phyloP scores from a whole-genome alignment of 2,888 invertebrate genomes.

The Pogonocherus hispidulus region DNA sequence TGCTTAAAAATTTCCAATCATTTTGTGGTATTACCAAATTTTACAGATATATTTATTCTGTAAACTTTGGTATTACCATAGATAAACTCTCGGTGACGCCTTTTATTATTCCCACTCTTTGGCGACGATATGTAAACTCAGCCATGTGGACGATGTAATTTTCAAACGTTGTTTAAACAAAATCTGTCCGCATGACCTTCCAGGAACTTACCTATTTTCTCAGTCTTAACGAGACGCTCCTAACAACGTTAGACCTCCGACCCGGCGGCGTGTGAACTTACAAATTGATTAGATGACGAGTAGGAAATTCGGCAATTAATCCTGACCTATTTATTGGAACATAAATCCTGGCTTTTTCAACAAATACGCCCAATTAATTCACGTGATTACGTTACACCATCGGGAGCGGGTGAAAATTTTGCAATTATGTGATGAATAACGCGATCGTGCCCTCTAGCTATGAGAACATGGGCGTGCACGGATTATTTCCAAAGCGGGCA shows the following conservation, averaged over 20 bases:
- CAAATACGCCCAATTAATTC: conserved; percentile 16
- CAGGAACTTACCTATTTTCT: not conserved
- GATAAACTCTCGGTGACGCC: no score
- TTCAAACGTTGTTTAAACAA: not conserved
- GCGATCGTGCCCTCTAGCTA: not conserved
- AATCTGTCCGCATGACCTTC: not conserved
- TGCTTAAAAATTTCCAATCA: no score
- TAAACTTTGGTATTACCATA: no score
- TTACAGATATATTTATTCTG: no score
- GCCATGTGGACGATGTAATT: not conserved
- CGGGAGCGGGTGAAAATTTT: conserved; percentile 17
- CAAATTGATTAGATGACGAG: conserved; percentile 9
- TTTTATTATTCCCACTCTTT: no score
- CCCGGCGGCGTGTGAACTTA: not conserved
- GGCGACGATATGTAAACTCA: not conserved
- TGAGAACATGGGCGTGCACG: not conserved
- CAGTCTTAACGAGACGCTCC: not conserved
- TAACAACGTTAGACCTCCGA: not conserved
- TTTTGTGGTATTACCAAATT: no score
- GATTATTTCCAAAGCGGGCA: not conserved
- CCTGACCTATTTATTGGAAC: not conserved
- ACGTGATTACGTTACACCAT: conserved; percentile 11
- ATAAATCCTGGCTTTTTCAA: not conserved
- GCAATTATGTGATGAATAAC: conserved; percentile 29
- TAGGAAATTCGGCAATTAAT: conserved; percentile 7